phyloP scores from a whole-genome alignment of 64 coral and sea anemone species.

The Catalaphyllia jardinei region DNA sequence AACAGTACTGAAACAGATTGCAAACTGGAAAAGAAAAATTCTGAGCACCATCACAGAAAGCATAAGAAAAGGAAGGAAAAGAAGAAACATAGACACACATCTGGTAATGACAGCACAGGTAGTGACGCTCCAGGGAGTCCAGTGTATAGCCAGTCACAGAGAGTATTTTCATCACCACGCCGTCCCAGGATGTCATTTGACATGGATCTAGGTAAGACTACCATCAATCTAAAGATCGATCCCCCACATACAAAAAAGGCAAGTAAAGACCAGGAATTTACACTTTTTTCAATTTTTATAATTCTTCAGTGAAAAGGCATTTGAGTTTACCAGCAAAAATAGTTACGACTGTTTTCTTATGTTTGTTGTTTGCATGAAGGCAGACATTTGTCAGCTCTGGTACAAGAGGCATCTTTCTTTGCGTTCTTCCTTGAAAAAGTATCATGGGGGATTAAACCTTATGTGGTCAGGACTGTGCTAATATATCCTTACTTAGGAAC shows the following conservation, averaged over 20 bases:
- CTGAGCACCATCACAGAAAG: constrained; percentile 67
- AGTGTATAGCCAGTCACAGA: constrained; percentile 25
- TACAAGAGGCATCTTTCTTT: too few species aligned
- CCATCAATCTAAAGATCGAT: too few species aligned
- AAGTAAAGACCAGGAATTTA: too few species aligned
- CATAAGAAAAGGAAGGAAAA: constrained; percentile 76
- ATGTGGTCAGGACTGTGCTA: too few species aligned
- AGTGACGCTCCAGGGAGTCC: constrained; percentile 82
- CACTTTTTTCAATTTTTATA: too few species aligned
- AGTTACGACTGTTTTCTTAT: neutral
- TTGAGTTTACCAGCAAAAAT: neutral
- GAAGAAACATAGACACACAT: constrained; percentile 78
- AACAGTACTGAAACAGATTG: constrained; percentile 64
- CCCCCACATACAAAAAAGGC: too few species aligned
- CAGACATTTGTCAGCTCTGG: too few species aligned
- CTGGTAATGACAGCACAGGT: constrained; percentile 87
- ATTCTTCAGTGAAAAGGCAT: too few species aligned
- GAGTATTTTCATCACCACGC: constrained; percentile 41
- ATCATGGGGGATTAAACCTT: too few species aligned
- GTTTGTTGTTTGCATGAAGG: neutral
- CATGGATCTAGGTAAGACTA: constrained; percentile 75
- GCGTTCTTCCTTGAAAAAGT: too few species aligned
- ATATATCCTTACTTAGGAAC: too few species aligned
- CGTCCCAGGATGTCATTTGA: constrained; percentile 82
- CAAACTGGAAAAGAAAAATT: constrained; percentile 72